Evolutionary conservation across 2,888 invertebrate species (phyloP).

Genomic region (Volucella inflata): DNA sequence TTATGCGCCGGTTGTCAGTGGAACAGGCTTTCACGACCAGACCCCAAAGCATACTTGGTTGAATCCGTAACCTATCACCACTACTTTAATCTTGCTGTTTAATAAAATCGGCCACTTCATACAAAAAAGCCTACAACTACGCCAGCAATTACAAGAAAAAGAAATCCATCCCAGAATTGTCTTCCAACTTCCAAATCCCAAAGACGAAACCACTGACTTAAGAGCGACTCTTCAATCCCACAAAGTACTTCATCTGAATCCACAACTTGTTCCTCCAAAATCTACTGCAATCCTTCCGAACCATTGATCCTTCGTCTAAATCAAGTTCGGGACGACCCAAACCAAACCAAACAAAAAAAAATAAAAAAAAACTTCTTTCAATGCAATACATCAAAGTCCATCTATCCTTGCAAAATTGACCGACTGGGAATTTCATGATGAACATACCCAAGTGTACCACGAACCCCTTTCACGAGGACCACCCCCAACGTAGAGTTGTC

Average conservation of each 20-base stretch:
- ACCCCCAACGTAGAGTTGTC: neutral
- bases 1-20: too few species aligned
- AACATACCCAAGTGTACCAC: constrained; percentile 72
- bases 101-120: too few species aligned
- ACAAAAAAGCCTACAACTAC: too few species aligned
- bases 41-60: too few species aligned
- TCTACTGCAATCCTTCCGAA: constrained; percentile 25
- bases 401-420: constrained; percentile 74
- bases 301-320: constrained; percentile 10
- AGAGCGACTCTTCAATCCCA: neutral
- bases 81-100: too few species aligned
- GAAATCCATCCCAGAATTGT: neutral
- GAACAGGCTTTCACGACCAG: too few species aligned
- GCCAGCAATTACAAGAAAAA: too few species aligned
- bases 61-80: too few species aligned
- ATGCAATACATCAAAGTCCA: constrained; percentile 75
- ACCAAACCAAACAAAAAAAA: neutral
- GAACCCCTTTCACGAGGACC: constrained; percentile 60
- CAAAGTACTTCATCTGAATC: constrained; percentile 17
- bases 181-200: neutral
- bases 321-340: constrained; percentile 7
- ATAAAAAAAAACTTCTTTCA: constrained; percentile 24
- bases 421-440: constrained; percentile 75
- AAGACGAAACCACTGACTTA: neutral
- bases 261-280: constrained; percentile 12